These are phyloP conservation scores for Dryocosmus kuriphilus DNA, from an alignment of 2,888 invertebrate species.

Conservation along the genomic window DNA sequence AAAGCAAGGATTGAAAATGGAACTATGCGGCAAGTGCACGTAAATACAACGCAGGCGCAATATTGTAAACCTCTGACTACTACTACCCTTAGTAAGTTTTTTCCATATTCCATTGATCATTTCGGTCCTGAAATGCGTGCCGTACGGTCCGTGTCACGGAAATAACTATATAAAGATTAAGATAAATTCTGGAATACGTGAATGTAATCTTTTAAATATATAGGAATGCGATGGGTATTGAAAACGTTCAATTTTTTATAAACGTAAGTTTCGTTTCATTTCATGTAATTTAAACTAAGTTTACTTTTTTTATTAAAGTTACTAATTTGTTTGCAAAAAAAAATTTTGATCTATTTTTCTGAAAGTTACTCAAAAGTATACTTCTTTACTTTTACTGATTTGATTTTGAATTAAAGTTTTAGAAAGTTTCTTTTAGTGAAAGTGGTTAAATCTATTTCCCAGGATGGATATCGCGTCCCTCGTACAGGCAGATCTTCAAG, in stretches of 20 bases:
- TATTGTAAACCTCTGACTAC: background rate
- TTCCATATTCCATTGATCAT: constrained; percentile 39
- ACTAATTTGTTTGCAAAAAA: no score
- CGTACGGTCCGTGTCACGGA: background rate
- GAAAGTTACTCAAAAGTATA: no score
- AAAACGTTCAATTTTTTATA: constrained; percentile 10
- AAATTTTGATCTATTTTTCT: no score
- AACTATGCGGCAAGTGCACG: background rate
- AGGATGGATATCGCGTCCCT: constrained; percentile 74
- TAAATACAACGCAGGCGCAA: constrained; percentile 13
- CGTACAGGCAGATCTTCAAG: constrained; percentile 72
- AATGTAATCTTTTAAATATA: background rate
- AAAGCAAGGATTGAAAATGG: constrained; percentile 1
- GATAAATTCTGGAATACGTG: background rate
- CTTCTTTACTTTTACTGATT: background rate
- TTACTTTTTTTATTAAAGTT: no score
- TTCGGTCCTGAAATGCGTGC: background rate
- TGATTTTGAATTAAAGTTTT: background rate
- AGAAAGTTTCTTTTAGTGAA: background rate
- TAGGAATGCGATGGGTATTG: constrained; percentile 28
- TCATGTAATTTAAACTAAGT: background rate
- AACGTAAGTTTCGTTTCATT: constrained; percentile 10
- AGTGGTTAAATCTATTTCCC: constrained; percentile 41
- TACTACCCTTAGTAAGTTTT: constrained; percentile 13
- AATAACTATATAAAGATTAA: background rate